Base-by-base conservation (phyloP, 2,797 vertebrate species). In the Coregonus ussuriensis region DNA sequence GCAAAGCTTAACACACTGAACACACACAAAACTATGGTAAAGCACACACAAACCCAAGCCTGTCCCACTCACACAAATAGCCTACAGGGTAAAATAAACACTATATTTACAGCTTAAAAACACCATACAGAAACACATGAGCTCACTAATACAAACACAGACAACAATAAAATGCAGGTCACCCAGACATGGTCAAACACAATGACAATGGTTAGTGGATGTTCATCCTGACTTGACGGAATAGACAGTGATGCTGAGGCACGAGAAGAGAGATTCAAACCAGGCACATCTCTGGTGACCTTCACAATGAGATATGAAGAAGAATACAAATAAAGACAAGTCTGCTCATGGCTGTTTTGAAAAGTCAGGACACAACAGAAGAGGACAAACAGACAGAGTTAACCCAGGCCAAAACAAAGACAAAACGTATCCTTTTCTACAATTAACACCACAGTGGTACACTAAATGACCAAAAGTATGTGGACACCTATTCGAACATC, bases 71-170 rank as follows among this genome's bases (percentile, higher is more conserved):
- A 62, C 37, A n/a, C 31, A n/a, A 47, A 11, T 37, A 59, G 9
- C 5, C 41, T 25, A 14, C 7, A 53, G 18, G n/a, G 6, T n/a
- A 2, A 59, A 62, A 62, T 25, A 62, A 25, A 11, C 21, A 13
- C 16, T 6, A 2, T 18, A 62, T 25, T 63, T 25, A 21, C 21
- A 63, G 59, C 82, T 81, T 62, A 84, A 81, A 84, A 81, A 84
- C 21, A 14, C 33, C 1, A 14, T 15, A 68, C 4, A 37, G 5
- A 54, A 52, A 53, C 71, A 2, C 47, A 65, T 51, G 21, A 13
- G 47, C 72, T 65, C 56, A 53, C 18, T 68, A 41, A 67, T 47
- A 69, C 63, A 59, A 47, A 66, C 11, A 51, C 41, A 18, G 14
- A 67, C 51, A 33, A 54, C 11, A 5, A 54, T 29, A 54, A 18